These are phyloP conservation scores for Cuculus canorus DNA, from an alignment of 2,797 vertebrate species.

Conservation along the genomic window DNA sequence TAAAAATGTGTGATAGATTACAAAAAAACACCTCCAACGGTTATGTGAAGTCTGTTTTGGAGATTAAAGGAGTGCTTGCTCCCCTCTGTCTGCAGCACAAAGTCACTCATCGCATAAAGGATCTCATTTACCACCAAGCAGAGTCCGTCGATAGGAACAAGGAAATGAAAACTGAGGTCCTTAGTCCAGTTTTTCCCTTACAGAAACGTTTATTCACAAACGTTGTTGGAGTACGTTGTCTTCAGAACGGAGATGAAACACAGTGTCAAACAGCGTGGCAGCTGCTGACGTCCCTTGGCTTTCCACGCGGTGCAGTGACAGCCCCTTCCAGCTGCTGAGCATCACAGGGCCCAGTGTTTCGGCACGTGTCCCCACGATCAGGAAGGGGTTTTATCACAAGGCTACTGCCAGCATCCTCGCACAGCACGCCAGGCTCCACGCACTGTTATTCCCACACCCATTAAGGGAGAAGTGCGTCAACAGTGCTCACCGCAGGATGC, in stretches of 20 bases:
- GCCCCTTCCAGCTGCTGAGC: background rate
- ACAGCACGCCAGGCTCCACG: background rate
- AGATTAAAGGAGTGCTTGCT: background rate
- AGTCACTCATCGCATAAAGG: background rate
- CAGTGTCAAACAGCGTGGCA: background rate
- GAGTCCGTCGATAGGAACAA: conserved; percentile 8
- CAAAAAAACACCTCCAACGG: background rate
- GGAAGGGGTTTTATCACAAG: fast-evolving
- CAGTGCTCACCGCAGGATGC: background rate
- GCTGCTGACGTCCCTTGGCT: background rate
- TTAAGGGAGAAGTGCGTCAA: background rate
- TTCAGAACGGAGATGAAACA: conserved; percentile 36
- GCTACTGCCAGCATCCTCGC: background rate
- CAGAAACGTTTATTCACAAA: background rate
- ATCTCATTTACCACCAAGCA: background rate
- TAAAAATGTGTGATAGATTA: background rate
- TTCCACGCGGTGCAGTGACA: background rate
- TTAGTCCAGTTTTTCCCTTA: conserved; percentile 17
- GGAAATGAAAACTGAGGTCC: background rate
- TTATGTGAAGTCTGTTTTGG: background rate
- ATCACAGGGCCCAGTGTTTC: background rate
- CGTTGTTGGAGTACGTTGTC: background rate
- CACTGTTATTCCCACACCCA: background rate
- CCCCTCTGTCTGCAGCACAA: background rate
- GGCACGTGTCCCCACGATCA: background rate